Percentiles rank a stretch among this genome's conserved stretches.
phyloP scores from a whole-genome alignment of 2,888 invertebrate genomes.

The Cyrtodaria siliqua region DNA sequence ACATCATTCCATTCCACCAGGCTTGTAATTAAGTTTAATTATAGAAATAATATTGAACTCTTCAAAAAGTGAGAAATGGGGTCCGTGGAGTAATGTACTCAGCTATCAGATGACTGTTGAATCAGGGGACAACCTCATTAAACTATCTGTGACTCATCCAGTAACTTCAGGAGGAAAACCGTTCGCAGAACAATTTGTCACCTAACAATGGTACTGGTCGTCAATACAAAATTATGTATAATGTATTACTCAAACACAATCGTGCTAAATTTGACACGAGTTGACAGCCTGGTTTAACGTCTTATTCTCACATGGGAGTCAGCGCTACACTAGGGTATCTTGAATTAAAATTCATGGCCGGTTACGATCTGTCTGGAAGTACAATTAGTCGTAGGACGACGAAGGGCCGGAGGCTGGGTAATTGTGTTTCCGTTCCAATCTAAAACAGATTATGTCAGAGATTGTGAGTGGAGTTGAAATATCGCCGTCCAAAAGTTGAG shows the following conservation, averaged over 20 bases:
- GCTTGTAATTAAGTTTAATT: too few relatives aligned
- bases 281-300: slow-evolving; percentile 8
- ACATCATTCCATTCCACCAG: too few relatives aligned
- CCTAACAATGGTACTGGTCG: slow-evolving; percentile 25
- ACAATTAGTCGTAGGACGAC: background rate
- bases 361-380: too few relatives aligned
- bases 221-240: slow-evolving; percentile 36
- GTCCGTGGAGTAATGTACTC: too few relatives aligned
- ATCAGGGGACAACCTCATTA: slow-evolving; percentile 23
- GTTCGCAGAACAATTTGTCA: slow-evolving; percentile 51
- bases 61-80: too few relatives aligned
- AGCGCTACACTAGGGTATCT: background rate
- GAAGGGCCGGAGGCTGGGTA: slow-evolving; percentile 15
- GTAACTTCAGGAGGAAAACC: background rate
- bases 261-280: slow-evolving; percentile 3
- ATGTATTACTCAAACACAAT: slow-evolving; percentile 43
- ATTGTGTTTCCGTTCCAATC: slow-evolving; percentile 46
- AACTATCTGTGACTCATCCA: slow-evolving; percentile 9
- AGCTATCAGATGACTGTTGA: background rate
- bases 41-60: too few relatives aligned
- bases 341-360: background rate
- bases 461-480: too few relatives aligned
- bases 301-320: background rate
- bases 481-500: too few relatives aligned
- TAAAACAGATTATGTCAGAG: slow-evolving; percentile 32